A percentile compares a stretch with the other conserved stretches of the same genome.
Evolutionary conservation across 1,140 invertebrate species (phyloP).

Genomic region (Drosophila bocki): DNA sequence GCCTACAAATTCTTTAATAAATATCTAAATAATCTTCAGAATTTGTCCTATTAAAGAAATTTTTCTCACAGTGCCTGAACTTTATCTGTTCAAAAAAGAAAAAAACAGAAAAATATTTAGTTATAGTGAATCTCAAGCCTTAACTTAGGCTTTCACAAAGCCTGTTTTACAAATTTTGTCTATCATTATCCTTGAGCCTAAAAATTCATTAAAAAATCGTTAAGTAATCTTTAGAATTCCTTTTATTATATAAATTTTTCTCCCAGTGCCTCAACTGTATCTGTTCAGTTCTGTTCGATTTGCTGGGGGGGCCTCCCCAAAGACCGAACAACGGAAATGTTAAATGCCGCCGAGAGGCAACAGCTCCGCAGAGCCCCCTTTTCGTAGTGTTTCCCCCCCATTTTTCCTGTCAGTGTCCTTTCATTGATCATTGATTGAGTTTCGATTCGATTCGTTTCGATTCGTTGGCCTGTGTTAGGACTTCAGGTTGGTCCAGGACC

Average conservation of each 20-base stretch:
- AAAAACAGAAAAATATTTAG: no score
- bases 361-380: conserved; percentile 16
- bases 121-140: no score
- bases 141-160: no score
- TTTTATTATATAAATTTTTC: not conserved
- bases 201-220: no score
- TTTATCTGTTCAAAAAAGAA: conserved; percentile 23
- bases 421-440: conserved; percentile 83
- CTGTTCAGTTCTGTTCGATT: conserved; percentile 42
- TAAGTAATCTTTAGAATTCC: not conserved
- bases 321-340: conserved; percentile 76
- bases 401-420: conserved; percentile 33
- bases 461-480: conserved; percentile 59
- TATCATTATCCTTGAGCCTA: no score
- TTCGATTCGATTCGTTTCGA: conserved; percentile 55
- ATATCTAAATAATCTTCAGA: accelerated
- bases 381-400: not conserved
- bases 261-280: conserved; percentile 15
- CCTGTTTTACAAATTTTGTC: not conserved
- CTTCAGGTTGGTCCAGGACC: conserved; percentile 21
- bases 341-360: conserved; percentile 73
- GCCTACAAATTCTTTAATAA: no score
- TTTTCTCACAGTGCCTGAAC: conserved; percentile 10
- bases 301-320: conserved; percentile 42
- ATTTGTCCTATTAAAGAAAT: not conserved